A percentile compares a stretch with the other conserved stretches of the same genome.
phyloP scores from a whole-genome alignment of 2,888 invertebrate species.

The Tetragonisca angustula region DNA sequence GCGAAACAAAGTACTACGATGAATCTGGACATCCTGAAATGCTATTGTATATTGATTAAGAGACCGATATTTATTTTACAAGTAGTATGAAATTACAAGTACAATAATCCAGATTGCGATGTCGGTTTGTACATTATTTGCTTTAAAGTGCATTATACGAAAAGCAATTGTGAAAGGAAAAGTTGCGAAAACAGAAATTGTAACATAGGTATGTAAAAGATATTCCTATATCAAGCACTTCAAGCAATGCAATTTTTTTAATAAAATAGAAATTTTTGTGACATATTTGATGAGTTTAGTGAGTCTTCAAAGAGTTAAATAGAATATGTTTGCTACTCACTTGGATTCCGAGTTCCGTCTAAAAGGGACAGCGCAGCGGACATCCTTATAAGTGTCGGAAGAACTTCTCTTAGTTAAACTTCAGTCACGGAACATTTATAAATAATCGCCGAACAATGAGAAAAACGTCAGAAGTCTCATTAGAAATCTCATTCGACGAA shows the following conservation, averaged over 20 bases:
- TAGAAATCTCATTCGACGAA: slow-evolving; percentile 11
- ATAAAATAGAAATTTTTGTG: not conserved
- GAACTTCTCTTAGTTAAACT: slow-evolving; percentile 13
- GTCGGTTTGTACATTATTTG: not conserved
- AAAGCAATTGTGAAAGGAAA: not conserved
- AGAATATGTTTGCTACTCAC: not conserved
- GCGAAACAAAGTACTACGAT: not conserved
- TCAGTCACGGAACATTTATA: not conserved
- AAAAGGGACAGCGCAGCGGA: not conserved
- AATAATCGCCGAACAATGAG: slow-evolving; percentile 18
- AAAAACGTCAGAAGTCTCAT: not conserved
- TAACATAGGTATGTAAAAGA: not conserved
- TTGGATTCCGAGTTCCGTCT: slow-evolving; percentile 3
- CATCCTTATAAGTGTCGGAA: slow-evolving; percentile 36
- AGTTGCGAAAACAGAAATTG: not conserved
- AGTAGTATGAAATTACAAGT: no score
- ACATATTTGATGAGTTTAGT: not conserved
- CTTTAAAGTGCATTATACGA: not conserved
- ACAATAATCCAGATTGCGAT: not conserved
- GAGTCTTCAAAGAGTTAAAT: not conserved
- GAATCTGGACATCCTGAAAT: slow-evolving; percentile 31
- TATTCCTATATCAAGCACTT: not conserved
- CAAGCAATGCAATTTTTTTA: not conserved
- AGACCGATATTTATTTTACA: not conserved
- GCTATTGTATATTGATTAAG: not conserved